Base-by-base conservation (phyloP, 2,113 vertebrate genomes). In the Pseudorasbora parva region DNA sequence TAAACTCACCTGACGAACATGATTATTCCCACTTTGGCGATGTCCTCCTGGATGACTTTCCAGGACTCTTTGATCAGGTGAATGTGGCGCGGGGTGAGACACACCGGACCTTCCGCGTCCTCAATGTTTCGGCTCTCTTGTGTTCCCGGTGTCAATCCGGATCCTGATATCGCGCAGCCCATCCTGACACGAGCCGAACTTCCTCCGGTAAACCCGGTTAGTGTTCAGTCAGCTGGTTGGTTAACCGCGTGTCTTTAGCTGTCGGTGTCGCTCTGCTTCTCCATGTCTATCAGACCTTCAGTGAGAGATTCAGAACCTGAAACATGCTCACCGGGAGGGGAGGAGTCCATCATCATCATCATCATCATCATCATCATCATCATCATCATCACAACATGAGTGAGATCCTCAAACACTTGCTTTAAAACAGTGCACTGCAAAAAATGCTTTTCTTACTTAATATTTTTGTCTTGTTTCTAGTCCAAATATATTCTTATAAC, bases 1-100 rank as follows among this genome's bases (percentile, higher is more conserved):
- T n/a, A n/a, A n/a, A n/a, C 60, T 92, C 86, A 95, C 95, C 94
- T 93, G 89, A 95, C 93, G 64, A 95, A 95, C 90, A 95, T 92
- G 68, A 95, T 95, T 64, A 95, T 94, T 68, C 95, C 95, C 87
- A 93, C 93, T 92, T 94, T 94, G 11, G 94, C 94, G 21, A 95
- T 95, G 33, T 95, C 94, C 72, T 95, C 93, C 82, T 91, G 90
- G 78, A 95, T 95, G 91, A 95, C 92, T 93, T 91, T 94, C 95
- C 94, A 95, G 0, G 94, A 95, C n/a, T 94, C 92, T 43, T 92
- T 93, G 80, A 95, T 94, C 89, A 94, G 92, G 64, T 91, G 85
- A 41, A 94, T 90, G 47, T 95, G 93, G n/a, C 89, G 82, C 72
- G 88, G 86, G 60, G 73, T 91, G 81, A 89, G 92, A 75, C 71